A percentile compares a stretch with the other conserved stretches of the same genome.
Evolutionary conservation across 1,140 invertebrate genomes (phyloP).

Genomic region (Pogonomyrmex californicus): DNA sequence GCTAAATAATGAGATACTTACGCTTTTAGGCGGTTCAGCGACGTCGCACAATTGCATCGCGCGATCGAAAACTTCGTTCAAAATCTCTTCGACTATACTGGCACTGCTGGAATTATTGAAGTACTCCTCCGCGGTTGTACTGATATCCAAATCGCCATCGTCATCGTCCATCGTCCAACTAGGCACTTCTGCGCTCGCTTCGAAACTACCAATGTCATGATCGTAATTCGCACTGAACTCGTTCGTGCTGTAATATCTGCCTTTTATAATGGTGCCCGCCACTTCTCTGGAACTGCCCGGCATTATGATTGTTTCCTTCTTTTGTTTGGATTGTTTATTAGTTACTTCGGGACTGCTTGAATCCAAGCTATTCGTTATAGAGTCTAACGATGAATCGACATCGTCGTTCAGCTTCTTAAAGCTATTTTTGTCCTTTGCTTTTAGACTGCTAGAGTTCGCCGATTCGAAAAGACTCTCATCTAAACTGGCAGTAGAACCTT

Average conservation of each 20-base stretch:
- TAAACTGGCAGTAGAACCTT: slow-evolving; percentile 82
- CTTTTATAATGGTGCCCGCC: slow-evolving; percentile 84
- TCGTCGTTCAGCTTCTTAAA: slow-evolving; percentile 82
- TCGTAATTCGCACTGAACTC: slow-evolving; percentile 82
- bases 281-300: slow-evolving; percentile 81
- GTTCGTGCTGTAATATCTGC: slow-evolving; percentile 84
- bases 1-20: slow-evolving; percentile 59
- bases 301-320: slow-evolving; percentile 80
- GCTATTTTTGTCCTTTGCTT: slow-evolving; percentile 75
- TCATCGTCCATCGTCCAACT: slow-evolving; percentile 86
- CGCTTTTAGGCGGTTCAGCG: slow-evolving; percentile 79
- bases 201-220: slow-evolving; percentile 82
- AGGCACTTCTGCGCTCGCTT: slow-evolving; percentile 82
- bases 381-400: slow-evolving; percentile 82
- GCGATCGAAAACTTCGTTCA: slow-evolving; percentile 88
- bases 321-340: slow-evolving; percentile 70
- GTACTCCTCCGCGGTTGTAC: slow-evolving; percentile 89
- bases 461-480: slow-evolving; percentile 85
- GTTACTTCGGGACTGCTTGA: slow-evolving; percentile 83
- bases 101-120: slow-evolving; percentile 85
- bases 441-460: slow-evolving; percentile 73
- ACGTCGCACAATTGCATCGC: slow-evolving; percentile 84
- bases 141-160: slow-evolving; percentile 86
- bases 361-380: slow-evolving; percentile 84
- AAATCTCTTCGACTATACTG: slow-evolving; percentile 87